Evolutionary conservation across 2,113 vertebrate genomes (phyloP).

Genomic region (Atlantisia rogersi): DNA sequence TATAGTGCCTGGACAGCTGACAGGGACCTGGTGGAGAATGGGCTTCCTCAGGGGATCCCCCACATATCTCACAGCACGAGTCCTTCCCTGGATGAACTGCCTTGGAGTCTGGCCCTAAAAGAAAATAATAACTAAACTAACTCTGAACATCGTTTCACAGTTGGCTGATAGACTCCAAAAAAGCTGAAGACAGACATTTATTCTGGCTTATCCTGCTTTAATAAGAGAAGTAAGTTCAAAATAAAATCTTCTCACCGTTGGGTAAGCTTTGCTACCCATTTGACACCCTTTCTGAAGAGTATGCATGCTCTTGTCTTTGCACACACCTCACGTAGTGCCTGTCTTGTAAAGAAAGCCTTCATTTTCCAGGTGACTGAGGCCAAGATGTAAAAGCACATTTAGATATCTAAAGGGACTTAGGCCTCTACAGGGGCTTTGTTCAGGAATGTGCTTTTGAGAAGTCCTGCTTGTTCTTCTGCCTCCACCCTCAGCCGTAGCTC

Average conservation of each 20-base stretch:
- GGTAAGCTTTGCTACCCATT: background rate
- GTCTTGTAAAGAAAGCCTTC: background rate
- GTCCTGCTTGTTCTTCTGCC: background rate
- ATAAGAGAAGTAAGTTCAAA: background rate
- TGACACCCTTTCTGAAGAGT: rapidly evolving
- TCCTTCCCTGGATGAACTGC: constrained; percentile 40
- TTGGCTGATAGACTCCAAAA: constrained; percentile 3
- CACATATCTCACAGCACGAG: background rate
- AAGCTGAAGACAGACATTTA: constrained; percentile 24
- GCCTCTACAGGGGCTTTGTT: background rate
- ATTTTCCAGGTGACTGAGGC: background rate
- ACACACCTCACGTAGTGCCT: background rate
- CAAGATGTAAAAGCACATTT: background rate
- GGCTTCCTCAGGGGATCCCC: constrained; percentile 54
- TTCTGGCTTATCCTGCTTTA: constrained; percentile 13
- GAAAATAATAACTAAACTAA: constrained; percentile 44
- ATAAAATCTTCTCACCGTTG: background rate
- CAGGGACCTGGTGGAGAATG: background rate
- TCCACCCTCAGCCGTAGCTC: background rate
- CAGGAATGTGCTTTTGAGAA: background rate
- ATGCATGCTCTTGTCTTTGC: background rate
- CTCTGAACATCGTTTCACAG: background rate
- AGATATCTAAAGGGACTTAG: background rate
- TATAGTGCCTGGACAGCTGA: constrained; percentile 50
- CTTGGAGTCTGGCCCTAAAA: constrained; percentile 46